These are phyloP conservation scores for Polypedilum vanderplanki DNA, from an alignment of 1,140 invertebrate species.

Conservation along the genomic window DNA sequence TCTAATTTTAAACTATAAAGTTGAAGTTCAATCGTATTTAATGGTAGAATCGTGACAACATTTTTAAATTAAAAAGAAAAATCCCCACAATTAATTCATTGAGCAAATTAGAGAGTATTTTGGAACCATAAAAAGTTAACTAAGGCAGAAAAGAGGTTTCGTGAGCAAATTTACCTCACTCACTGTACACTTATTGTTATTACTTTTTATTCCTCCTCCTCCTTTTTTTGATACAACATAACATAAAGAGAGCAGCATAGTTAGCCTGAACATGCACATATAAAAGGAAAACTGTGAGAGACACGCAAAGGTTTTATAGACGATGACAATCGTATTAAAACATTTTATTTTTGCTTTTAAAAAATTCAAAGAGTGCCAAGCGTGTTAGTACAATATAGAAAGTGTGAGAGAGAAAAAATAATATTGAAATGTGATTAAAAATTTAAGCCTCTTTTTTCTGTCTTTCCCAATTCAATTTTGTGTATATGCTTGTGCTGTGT, in stretches of 20 bases:
- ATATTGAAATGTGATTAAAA: neutral
- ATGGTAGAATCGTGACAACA: no score
- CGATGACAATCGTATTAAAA: slow-evolving; percentile 20
- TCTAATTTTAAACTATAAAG: no score
- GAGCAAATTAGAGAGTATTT: neutral
- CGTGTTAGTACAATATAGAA: neutral
- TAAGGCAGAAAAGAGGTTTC: neutral
- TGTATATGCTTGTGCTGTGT: no score
- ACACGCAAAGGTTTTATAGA: neutral
- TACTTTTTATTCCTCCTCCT: neutral
- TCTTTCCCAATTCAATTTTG: neutral
- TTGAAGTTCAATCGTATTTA: no score
- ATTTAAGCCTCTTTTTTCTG: neutral
- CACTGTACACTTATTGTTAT: neutral
- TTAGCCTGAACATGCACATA: slow-evolving; percentile 14
- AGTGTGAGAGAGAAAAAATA: neutral
- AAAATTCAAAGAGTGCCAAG: neutral
- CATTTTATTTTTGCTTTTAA: neutral
- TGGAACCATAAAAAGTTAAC: no score
- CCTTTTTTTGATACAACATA: neutral
- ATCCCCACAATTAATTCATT: neutral
- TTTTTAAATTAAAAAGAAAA: no score
- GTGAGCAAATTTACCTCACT: neutral
- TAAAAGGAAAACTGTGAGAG: neutral
- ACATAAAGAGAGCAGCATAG: neutral